Evolutionary conservation across 92 coral and sea anemone species (phyloP).

Genomic region (Metridium senile): DNA sequence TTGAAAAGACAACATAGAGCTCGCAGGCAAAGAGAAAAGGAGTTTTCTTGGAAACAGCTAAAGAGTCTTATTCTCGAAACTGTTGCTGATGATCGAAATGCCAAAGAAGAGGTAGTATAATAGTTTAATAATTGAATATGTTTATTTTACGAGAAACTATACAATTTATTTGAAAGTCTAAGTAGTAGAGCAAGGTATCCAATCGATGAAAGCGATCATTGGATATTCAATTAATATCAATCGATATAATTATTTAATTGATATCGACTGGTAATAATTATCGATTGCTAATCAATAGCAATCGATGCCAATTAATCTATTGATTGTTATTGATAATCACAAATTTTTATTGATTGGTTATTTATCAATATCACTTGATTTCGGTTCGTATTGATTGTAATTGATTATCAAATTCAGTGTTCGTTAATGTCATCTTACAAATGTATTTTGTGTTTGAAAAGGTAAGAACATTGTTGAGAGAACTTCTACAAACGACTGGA

Average conservation of each 20-base stretch:
- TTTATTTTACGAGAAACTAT: not conserved
- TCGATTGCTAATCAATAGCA: no score
- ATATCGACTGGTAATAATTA: no score
- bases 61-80: conserved; percentile 70
- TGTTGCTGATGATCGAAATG: conserved; percentile 54
- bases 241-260: no score
- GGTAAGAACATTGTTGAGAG: conserved; percentile 77
- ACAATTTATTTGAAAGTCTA: no score
- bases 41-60: conserved; percentile 79
- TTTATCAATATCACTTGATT: not conserved
- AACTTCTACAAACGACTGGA: conserved; percentile 74
- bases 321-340: no score
- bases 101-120: conserved; percentile 69
- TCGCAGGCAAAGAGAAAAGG: conserved; percentile 59
- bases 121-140: not conserved
- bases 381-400: no score
- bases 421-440: no score
- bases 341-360: not conserved
- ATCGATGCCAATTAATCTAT: no score
- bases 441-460: conserved; percentile 6
- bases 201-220: no score
- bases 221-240: no score
- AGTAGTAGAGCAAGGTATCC: no score
- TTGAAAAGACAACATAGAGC: conserved; percentile 81
- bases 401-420: no score